These are phyloP conservation scores for Falco columbarius DNA, from an alignment of 2,797 vertebrate genomes.

Conservation along the genomic window DNA sequence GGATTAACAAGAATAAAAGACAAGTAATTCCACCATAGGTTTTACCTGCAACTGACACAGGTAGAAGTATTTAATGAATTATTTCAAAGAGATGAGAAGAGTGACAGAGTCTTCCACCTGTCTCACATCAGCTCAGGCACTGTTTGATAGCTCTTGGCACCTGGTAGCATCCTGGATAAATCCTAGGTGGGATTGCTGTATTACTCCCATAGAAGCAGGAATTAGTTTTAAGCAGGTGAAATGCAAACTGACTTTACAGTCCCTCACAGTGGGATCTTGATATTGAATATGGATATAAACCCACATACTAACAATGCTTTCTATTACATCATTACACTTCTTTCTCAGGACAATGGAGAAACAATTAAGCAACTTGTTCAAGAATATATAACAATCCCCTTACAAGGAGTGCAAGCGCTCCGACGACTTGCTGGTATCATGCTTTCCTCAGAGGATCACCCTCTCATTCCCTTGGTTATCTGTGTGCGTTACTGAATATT, in stretches of 20 bases:
- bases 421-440: not conserved
- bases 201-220: not conserved
- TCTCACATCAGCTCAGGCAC: conserved; percentile 1
- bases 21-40: not conserved
- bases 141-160: conserved; percentile 29
- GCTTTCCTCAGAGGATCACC: not conserved
- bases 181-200: not conserved
- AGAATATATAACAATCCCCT: not conserved
- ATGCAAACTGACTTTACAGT: conserved; percentile 12
- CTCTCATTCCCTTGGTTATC: conserved; percentile 4
- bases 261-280: not conserved
- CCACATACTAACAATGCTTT: not conserved
- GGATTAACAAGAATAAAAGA: conserved; percentile 58
- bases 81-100: conserved; percentile 13
- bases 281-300: not conserved
- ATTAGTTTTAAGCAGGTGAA: conserved; percentile 40
- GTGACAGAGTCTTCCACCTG: conserved; percentile 30
- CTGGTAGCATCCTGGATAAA: not conserved
- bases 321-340: not conserved
- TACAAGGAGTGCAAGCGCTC: not conserved
- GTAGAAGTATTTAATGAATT: conserved; percentile 47
- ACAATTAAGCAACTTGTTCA: conserved; percentile 13
- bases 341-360: not conserved
- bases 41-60: conserved; percentile 61
- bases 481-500: not conserved